Evolutionary conservation across 2,888 invertebrate species (phyloP), one percentile per base, ranked within the genome.

Genomic region (Drosophila peninsularis): DNA sequence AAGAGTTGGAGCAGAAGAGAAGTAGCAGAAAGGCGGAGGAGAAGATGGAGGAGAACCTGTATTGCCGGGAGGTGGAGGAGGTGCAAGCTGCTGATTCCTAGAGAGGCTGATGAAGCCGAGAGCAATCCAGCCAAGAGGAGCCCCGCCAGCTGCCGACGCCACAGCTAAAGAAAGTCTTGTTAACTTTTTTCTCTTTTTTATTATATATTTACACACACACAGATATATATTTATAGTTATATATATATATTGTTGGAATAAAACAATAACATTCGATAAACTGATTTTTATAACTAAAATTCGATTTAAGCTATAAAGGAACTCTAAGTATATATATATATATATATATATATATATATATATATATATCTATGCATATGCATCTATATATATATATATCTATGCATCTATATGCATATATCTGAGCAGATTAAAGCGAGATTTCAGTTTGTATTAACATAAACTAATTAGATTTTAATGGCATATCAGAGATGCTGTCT

Each of bases 171-270:
- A 30, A 30, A 17, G 7, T 30, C 13, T 17, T 30, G 47, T 47
- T 47, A 19, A 47, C 30, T 30, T 30, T 30, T 41, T 41, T 32
- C 30, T 17, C 47, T 47, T 10, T 47, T 47, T 47, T 32, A 32
- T 47, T 32, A 47, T 47, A 17, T 24, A 47, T 47, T 47, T 47
- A 47, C 45, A 47, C 45, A 30, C 45, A 47, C 17, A 30, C 11
- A 30, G 5, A 21, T n/a, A 14, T n/a, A 50, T 27, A 21, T 21
- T 6, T 45, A 45, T 45, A n/a, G 24, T 3, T 24, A 27, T 27
- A 27, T 5, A 44, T 24, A 14, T 14, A 44, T 44, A 44, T 24
- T 52, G 50, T 52, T 52, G 34, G 24, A 52, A 52, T 52, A 36
- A 52, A 47, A 47, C 5, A 17, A 19, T 47, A 47, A 32, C 17